Conservation (phyloP, 2,113 vertebrate species). For the Caretta caretta region DNA sequence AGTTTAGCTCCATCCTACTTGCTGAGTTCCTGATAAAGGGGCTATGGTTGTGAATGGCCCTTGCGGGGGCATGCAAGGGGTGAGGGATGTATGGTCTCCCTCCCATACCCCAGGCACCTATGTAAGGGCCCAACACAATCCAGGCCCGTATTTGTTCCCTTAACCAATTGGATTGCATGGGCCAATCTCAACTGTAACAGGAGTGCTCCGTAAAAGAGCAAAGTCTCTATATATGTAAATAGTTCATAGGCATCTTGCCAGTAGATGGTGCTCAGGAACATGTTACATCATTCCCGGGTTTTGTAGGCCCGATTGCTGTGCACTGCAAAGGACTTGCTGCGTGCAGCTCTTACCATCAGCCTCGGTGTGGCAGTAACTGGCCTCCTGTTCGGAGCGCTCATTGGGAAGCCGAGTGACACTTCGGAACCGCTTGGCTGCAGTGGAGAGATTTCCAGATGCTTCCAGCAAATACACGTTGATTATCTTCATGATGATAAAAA, state of each 20-base stretch:
- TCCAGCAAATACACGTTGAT: background rate
- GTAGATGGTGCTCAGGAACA: background rate
- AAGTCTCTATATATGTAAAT: background rate
- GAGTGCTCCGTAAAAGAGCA: background rate
- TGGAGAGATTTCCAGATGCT: background rate
- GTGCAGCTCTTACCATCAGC: background rate
- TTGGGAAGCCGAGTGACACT: background rate
- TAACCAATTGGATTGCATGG: background rate
- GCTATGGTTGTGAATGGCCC: background rate
- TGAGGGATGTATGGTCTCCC: background rate
- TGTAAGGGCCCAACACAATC: background rate
- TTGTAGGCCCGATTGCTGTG: background rate
- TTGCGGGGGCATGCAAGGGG: background rate
- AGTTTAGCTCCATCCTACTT: background rate
- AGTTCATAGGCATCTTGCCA: background rate
- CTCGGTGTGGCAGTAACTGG: background rate
- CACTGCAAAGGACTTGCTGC: background rate
- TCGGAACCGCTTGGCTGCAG: background rate
- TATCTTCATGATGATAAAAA: background rate
- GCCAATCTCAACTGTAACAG: background rate
- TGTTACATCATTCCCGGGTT: background rate
- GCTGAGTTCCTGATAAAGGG: background rate
- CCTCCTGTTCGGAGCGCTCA: background rate
- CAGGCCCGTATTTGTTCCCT: background rate
- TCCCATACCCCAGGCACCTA: background rate